Evolutionary conservation across 2,888 invertebrate genomes (phyloP).

Genomic region (Athripsodes cinereus): DNA sequence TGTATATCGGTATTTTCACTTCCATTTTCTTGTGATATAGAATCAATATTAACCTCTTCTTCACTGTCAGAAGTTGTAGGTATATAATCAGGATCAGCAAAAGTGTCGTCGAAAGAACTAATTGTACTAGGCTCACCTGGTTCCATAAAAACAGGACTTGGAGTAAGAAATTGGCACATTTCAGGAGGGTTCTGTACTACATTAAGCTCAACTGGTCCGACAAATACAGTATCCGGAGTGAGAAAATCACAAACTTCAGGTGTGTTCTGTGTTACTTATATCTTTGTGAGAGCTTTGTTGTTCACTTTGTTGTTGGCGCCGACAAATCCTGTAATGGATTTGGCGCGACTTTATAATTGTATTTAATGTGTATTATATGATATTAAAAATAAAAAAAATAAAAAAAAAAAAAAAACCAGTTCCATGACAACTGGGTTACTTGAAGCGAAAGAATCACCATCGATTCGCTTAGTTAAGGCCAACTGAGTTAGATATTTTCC

Average conservation of each 20-base stretch:
- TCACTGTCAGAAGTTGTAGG: not conserved
- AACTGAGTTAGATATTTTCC: not conserved
- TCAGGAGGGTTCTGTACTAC: not conserved
- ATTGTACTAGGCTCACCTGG: not conserved
- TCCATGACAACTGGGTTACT: not conserved
- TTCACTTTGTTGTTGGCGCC: no score
- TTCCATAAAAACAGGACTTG: not conserved
- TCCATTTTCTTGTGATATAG: not conserved
- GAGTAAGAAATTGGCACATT: not conserved
- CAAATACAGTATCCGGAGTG: not conserved
- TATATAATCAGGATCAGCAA: not conserved
- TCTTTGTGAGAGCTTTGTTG: not conserved
- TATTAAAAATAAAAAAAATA: no score
- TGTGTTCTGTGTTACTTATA: not conserved
- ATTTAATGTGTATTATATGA: no score
- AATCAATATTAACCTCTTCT: not conserved
- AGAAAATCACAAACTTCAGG: not conserved
- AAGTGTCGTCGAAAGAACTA: not conserved
- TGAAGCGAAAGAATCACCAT: not conserved
- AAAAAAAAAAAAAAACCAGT: no score
- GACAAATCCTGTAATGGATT: no score
- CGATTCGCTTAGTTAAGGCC: not conserved
- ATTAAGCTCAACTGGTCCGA: not conserved
- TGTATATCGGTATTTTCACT: not conserved
- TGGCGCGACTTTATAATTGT: no score